Percentiles rank a stretch among this genome's conserved stretches.
These are phyloP conservation scores for Brachypterus glaber DNA, from an alignment of 2,888 invertebrate genomes.

Conservation along the genomic window DNA sequence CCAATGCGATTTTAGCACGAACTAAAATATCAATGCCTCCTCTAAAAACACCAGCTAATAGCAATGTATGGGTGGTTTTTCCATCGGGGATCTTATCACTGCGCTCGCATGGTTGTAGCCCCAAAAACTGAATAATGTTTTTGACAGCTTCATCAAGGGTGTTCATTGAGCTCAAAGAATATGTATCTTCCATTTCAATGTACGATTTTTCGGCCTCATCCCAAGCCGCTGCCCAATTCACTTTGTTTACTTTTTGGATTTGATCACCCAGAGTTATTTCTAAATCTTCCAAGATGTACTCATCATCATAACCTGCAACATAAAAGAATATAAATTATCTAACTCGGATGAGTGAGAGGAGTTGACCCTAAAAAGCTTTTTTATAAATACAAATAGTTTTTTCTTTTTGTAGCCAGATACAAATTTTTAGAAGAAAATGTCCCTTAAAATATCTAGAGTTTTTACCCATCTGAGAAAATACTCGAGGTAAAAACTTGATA, in stretches of 20 bases:
- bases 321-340: too few species aligned
- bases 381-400: too few species aligned
- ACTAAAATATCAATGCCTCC: slow-evolving; percentile 86
- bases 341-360: too few species aligned
- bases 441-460: too few species aligned
- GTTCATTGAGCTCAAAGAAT: slow-evolving; percentile 70
- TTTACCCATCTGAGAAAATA: background rate
- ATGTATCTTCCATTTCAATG: slow-evolving; percentile 84
- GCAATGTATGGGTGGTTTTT: slow-evolving; percentile 69
- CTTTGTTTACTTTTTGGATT: slow-evolving; percentile 67
- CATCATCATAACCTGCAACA: slow-evolving; percentile 73
- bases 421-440: too few species aligned
- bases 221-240: slow-evolving; percentile 62
- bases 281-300: slow-evolving; percentile 90
- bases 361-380: too few species aligned
- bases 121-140: slow-evolving; percentile 72
- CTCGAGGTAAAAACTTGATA: background rate
- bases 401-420: too few species aligned
- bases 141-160: slow-evolving; percentile 76
- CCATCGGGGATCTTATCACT: slow-evolving; percentile 76
- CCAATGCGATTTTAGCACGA: slow-evolving; percentile 71
- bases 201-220: slow-evolving; percentile 50
- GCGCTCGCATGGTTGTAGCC: slow-evolving; percentile 75
- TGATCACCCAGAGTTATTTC: slow-evolving; percentile 81
- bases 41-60: slow-evolving; percentile 78